A percentile compares a stretch with the other conserved stretches of the same genome.
Evolutionary conservation across 1,140 invertebrate genomes (phyloP).

Genomic region (Aphidius gifuensis): DNA sequence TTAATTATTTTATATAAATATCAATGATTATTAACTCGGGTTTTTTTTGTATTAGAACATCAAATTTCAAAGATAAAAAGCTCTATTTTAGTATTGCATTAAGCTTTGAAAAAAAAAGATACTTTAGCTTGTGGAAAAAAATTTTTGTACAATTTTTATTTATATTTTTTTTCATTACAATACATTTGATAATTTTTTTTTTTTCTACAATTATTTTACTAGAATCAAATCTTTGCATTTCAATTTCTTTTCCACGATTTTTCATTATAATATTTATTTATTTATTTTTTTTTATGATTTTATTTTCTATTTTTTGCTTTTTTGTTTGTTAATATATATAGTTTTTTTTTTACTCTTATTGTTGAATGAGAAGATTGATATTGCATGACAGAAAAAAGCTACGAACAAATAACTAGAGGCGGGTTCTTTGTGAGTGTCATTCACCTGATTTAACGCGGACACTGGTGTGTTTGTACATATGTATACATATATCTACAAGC

Average conservation of each 20-base stretch:
- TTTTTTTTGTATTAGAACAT: too few relatives aligned
- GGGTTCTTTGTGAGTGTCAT: conserved; percentile 23
- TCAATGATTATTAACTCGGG: too few relatives aligned
- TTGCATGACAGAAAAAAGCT: background rate
- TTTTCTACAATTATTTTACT: too few relatives aligned
- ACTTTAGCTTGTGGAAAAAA: too few relatives aligned
- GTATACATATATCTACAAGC: background rate
- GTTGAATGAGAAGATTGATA: conserved; percentile 13
- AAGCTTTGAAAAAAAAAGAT: too few relatives aligned
- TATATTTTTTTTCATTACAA: background rate
- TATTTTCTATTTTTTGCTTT: background rate
- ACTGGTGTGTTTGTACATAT: conserved; percentile 25
- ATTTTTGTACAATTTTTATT: too few relatives aligned
- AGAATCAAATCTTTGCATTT: too few relatives aligned
- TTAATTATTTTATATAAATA: too few relatives aligned
- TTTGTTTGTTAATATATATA: background rate
- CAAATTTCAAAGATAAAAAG: too few relatives aligned
- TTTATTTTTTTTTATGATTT: background rate
- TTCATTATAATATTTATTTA: background rate
- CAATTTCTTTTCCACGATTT: background rate
- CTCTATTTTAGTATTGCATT: too few relatives aligned
- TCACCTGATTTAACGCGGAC: conserved; percentile 52
- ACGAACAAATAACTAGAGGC: conserved; percentile 12
- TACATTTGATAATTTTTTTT: too few relatives aligned
- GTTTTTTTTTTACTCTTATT: background rate